phyloP scores from a whole-genome alignment of 2,113 vertebrate species.

The Pampusana beccarii region DNA sequence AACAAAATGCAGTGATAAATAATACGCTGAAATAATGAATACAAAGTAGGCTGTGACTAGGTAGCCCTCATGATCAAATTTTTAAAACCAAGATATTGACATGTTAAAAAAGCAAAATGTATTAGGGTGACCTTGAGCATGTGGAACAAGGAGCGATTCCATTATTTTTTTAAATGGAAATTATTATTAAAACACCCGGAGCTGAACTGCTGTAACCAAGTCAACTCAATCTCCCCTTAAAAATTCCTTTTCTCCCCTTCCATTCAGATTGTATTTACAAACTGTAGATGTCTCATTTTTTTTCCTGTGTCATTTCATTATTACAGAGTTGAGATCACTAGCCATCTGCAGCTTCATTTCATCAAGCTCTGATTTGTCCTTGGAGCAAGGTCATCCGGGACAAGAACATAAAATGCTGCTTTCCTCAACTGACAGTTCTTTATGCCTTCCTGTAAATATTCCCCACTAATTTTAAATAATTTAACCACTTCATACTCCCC shows the following conservation, averaged over 20 bases:
- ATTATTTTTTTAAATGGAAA: constrained; percentile 44
- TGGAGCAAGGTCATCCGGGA: constrained; percentile 73
- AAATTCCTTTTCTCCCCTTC: constrained; percentile 32
- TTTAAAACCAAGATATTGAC: constrained; percentile 10
- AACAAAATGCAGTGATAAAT: not conserved
- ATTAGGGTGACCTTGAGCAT: constrained; percentile 18
- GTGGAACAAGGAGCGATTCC: not conserved
- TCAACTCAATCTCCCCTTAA: constrained; percentile 46
- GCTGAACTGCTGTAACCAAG: constrained; percentile 43
- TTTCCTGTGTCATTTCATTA: constrained; percentile 66
- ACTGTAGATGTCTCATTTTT: constrained; percentile 56
- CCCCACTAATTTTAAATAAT: constrained; percentile 61
- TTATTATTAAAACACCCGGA: constrained; percentile 44
- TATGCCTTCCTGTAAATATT: constrained; percentile 70
- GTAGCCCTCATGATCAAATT: not conserved
- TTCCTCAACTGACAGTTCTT: constrained; percentile 69
- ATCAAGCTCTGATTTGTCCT: constrained; percentile 75
- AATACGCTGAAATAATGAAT: not conserved
- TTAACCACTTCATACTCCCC: constrained; percentile 51
- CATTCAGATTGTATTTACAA: constrained; percentile 63
- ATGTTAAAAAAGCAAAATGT: constrained; percentile 8
- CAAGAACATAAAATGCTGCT: constrained; percentile 70
- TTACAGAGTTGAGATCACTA: constrained; percentile 72
- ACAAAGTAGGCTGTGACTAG: not conserved
- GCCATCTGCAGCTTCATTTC: constrained; percentile 75